These are phyloP conservation scores for Drosophila diplacantha DNA, from an alignment of 2,888 invertebrate species.

Conservation along the genomic window DNA sequence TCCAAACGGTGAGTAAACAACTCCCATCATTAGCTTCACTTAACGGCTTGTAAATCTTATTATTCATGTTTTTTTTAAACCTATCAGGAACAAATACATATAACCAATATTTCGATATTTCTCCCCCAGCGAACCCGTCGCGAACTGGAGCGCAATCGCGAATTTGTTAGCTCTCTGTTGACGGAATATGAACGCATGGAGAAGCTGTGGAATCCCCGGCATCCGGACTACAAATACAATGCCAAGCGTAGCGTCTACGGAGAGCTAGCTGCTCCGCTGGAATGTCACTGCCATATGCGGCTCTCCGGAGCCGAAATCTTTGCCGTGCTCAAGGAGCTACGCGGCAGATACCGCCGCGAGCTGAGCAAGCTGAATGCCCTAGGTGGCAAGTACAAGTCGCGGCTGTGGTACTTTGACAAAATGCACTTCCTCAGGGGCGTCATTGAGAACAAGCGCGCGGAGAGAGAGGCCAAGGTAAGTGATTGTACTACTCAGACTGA, in stretches of 20 bases:
- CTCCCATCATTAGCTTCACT: not conserved
- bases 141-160: slow-evolving; percentile 64
- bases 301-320: slow-evolving; percentile 67
- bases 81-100: not conserved
- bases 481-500: no score
- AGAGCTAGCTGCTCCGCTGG: slow-evolving; percentile 61
- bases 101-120: not conserved
- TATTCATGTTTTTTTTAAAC: not conserved
- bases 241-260: slow-evolving; percentile 63
- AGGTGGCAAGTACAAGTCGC: slow-evolving; percentile 63
- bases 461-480: slow-evolving; percentile 60
- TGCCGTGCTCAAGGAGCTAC: slow-evolving; percentile 63
- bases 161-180: slow-evolving; percentile 62
- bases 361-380: slow-evolving; percentile 60
- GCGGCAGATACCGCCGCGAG: slow-evolving; percentile 66
- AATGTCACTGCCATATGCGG: slow-evolving; percentile 56
- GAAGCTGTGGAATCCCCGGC: slow-evolving; percentile 73
- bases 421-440: slow-evolving; percentile 64
- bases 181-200: slow-evolving; percentile 65
- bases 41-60: not conserved
- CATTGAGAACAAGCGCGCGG: slow-evolving; percentile 66
- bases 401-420: slow-evolving; percentile 70
- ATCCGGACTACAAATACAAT: slow-evolving; percentile 73
- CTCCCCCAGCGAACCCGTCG: slow-evolving; percentile 53
- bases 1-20: slow-evolving; percentile 53